Percentiles rank a stretch among this genome's conserved stretches.
phyloP scores from a whole-genome alignment of 2,797 vertebrate genomes.

The Tapirus indicus region DNA sequence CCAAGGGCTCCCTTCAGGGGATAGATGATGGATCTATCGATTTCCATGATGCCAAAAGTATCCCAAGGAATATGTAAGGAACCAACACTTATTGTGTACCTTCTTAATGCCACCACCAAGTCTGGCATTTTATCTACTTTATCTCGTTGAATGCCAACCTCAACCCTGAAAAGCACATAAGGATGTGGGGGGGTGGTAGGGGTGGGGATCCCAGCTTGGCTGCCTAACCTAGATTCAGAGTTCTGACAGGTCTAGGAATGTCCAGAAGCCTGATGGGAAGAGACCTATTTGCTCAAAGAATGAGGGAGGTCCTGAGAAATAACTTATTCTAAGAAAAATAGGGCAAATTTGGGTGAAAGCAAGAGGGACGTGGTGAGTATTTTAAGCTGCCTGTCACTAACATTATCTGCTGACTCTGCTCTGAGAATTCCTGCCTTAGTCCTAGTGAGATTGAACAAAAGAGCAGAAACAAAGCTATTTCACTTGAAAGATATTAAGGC shows the following conservation, averaged over 20 bases:
- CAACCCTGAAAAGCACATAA: neutral
- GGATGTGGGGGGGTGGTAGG: too few relatives aligned
- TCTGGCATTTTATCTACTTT: neutral
- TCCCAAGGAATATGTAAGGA: neutral
- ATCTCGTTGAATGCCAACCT: neutral
- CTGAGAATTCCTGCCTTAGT: neutral
- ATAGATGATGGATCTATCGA: neutral
- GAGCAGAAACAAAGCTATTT: neutral
- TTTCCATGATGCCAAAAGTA: neutral
- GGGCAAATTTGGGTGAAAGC: neutral
- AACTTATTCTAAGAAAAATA: neutral
- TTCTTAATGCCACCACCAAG: neutral
- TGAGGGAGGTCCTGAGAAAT: neutral
- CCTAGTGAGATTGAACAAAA: neutral
- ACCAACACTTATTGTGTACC: neutral
- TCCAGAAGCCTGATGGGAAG: neutral
- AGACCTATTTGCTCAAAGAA: neutral
- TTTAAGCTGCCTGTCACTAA: neutral
- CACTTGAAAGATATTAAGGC: slow-evolving; percentile 26
- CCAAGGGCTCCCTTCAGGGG: neutral
- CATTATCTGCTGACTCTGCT: neutral
- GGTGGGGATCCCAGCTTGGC: neutral
- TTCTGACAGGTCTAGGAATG: neutral
- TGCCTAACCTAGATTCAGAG: neutral
- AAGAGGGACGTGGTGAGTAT: neutral